Evolutionary conservation across 2,113 vertebrate genomes (phyloP).

Genomic region (Danio rerio): DNA sequence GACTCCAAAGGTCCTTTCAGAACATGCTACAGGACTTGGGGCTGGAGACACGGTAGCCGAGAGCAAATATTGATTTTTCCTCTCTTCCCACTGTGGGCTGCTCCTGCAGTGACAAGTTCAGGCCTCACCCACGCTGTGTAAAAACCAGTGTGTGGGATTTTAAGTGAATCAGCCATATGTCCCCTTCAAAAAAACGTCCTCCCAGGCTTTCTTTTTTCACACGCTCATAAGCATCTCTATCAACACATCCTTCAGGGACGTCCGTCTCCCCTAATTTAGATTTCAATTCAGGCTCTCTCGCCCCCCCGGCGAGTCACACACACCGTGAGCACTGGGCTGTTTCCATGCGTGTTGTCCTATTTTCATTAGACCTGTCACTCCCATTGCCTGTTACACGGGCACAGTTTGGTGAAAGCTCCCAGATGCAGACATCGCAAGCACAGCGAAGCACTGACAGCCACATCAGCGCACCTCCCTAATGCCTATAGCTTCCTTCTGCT

Average conservation of each 20-base stretch:
- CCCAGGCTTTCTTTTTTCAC: conserved; percentile 16
- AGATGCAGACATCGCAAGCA: conserved; percentile 45
- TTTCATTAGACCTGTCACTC: conserved; percentile 54
- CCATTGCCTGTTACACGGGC: conserved; percentile 40
- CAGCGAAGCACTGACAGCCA: conserved; percentile 52
- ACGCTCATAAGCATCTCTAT: conserved; percentile 45
- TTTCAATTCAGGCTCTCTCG: conserved; percentile 41
- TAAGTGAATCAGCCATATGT: conserved; percentile 54
- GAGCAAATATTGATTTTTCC: conserved; percentile 51
- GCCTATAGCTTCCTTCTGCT: conserved; percentile 39
- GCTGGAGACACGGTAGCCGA: conserved; percentile 33
- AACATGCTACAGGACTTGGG: conserved; percentile 20
- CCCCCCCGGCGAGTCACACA: conserved; percentile 24
- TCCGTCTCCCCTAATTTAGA: conserved; percentile 43
- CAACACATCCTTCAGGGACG: conserved; percentile 35
- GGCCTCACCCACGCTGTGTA: conserved; percentile 48
- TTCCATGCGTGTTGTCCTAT: conserved; percentile 48
- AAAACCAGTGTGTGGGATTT: conserved; percentile 46
- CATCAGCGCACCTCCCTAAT: conserved; percentile 37
- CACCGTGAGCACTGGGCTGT: conserved; percentile 39
- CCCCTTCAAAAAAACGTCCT: conserved; percentile 48
- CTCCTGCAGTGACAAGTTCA: conserved; percentile 50
- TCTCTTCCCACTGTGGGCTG: conserved; percentile 37
- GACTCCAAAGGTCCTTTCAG: conserved; percentile 26
- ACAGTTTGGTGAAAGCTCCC: conserved; percentile 45